phyloP scores from a whole-genome alignment of 2,888 invertebrate genomes.

The Drosophila sordidula region DNA sequence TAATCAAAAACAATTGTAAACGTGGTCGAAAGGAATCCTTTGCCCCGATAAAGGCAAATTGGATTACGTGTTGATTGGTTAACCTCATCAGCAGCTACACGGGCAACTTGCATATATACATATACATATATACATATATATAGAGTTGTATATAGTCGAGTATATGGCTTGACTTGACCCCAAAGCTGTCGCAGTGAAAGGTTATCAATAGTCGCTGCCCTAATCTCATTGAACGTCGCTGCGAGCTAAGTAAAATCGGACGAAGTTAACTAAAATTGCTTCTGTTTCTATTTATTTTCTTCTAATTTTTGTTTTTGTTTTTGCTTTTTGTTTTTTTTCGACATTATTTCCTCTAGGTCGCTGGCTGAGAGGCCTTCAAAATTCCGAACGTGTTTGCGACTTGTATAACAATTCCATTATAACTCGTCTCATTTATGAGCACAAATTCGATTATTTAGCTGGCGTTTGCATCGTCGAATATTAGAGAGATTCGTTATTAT shows the following conservation, averaged over 20 bases:
- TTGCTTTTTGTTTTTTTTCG: not conserved
- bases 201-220: slow-evolving; percentile 36
- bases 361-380: slow-evolving; percentile 10
- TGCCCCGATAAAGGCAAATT: slow-evolving; percentile 48
- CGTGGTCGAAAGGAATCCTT: slow-evolving; percentile 1
- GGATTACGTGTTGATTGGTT: slow-evolving; percentile 71
- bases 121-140: not conserved
- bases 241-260: slow-evolving; percentile 10
- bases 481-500: not conserved
- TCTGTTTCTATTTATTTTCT: not conserved
- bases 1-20: slow-evolving; percentile 69
- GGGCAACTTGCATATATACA: not conserved
- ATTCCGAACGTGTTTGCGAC: not conserved
- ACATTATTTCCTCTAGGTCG: slow-evolving; percentile 7
- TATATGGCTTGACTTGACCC: slow-evolving; percentile 14
- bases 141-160: not conserved
- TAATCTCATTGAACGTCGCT: slow-evolving; percentile 31
- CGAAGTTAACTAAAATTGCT: slow-evolving; percentile 7
- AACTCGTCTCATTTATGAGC: not conserved
- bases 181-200: slow-evolving; percentile 21
- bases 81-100: slow-evolving; percentile 28
- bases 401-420: slow-evolving; percentile 6
- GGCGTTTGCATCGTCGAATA: not conserved
- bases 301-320: not conserved
- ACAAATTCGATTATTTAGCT: not conserved